Percentiles rank a stretch among this genome's conserved stretches.
Evolutionary conservation across 37 sponge, comb jelly and placozoan species (phyloP).

Genomic region (Eunapius fragilis): DNA sequence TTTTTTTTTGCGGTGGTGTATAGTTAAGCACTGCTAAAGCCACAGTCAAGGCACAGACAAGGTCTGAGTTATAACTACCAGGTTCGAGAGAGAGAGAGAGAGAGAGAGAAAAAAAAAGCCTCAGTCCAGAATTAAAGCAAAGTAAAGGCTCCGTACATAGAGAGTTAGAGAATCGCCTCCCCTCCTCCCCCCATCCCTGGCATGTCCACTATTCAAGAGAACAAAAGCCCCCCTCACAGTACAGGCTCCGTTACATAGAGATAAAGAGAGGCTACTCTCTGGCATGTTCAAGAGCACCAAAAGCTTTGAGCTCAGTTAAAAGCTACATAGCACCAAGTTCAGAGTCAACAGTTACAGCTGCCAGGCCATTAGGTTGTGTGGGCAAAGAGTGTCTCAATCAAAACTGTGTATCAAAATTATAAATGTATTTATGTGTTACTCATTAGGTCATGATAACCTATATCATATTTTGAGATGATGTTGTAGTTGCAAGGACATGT

Average conservation of each 20-base stretch:
- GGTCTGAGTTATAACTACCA: not conserved
- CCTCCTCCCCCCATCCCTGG: not conserved
- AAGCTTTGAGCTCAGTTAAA: slow-evolving; percentile 1
- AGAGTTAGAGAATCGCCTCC: not conserved
- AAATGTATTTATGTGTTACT: too few relatives aligned
- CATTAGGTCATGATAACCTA: not conserved
- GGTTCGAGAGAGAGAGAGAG: not conserved
- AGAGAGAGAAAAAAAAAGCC: not conserved
- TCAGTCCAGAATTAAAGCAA: slow-evolving; percentile 1
- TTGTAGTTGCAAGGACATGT: too few relatives aligned
- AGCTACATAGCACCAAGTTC: not conserved
- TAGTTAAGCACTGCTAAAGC: not conserved
- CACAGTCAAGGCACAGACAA: not conserved
- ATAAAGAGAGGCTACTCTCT: not conserved
- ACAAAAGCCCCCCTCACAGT: not conserved
- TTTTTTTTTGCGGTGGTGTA: not conserved
- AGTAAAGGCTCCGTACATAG: not conserved
- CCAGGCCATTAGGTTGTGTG: not conserved
- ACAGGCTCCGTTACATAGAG: not conserved
- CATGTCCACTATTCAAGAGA: not conserved
- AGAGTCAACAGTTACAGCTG: not conserved
- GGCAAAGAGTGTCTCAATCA: not conserved
- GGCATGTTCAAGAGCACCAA: not conserved
- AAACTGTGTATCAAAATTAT: not conserved
- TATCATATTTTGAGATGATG: not conserved